Conservation (phyloP, 2,888 invertebrate species). For the Pachliopta kotzebuea region DNA sequence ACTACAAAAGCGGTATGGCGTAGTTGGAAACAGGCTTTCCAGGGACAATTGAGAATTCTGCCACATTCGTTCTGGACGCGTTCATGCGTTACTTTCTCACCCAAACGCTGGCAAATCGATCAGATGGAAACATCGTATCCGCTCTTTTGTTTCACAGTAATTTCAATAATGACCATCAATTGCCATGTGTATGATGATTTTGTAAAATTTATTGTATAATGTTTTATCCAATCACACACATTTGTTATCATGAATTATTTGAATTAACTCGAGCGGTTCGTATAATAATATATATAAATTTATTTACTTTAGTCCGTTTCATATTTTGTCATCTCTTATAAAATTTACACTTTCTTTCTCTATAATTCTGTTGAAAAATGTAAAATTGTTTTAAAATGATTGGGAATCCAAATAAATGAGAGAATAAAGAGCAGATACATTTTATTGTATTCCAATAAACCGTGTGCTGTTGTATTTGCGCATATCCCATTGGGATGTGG, state of each 20-base stretch:
- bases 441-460: conserved; percentile 18
- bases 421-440: conserved; percentile 3
- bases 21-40: conserved; percentile 47
- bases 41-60: conserved; percentile 59
- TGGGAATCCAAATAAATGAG: conserved; percentile 5
- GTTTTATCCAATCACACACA: too few relatives aligned
- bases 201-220: too few relatives aligned
- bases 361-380: neutral
- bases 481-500: conserved; percentile 17
- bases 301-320: too few relatives aligned
- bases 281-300: too few relatives aligned
- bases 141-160: conserved; percentile 38
- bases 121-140: conserved; percentile 49
- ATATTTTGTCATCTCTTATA: too few relatives aligned
- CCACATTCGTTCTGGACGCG: conserved; percentile 57
- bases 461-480: conserved; percentile 10
- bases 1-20: conserved; percentile 42
- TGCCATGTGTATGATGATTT: conserved; percentile 23
- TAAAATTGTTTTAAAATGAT: neutral
- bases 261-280: too few relatives aligned
- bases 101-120: conserved; percentile 51
- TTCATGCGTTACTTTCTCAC: conserved; percentile 61
- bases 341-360: neutral
- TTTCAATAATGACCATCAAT: conserved; percentile 29
- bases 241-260: too few relatives aligned